Evolutionary conservation across 2,113 vertebrate species (phyloP).

Genomic region (Ptilorrhoa leucosticta): DNA sequence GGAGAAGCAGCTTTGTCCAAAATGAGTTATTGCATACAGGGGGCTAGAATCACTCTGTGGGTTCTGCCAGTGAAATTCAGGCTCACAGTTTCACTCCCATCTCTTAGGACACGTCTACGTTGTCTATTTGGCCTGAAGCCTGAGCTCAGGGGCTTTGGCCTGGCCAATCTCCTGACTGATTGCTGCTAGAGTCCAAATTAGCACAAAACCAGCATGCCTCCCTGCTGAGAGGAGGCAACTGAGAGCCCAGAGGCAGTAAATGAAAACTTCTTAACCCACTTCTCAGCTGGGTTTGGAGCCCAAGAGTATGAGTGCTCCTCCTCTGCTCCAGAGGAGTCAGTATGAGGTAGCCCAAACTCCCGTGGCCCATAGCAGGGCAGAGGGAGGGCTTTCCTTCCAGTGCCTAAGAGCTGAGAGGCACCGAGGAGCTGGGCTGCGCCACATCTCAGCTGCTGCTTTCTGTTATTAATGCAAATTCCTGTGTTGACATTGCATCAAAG

Average conservation of each 20-base stretch:
- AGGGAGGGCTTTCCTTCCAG: background rate
- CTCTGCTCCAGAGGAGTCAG: background rate
- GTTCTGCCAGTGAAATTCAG: background rate
- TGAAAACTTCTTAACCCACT: background rate
- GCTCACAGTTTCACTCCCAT: background rate
- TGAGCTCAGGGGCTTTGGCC: background rate
- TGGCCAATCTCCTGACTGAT: background rate
- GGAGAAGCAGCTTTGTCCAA: background rate
- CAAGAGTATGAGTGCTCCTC: background rate
- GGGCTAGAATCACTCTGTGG: background rate
- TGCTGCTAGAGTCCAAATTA: background rate
- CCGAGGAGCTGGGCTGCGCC: accelerated
- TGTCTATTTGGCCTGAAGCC: slow-evolving; percentile 1
- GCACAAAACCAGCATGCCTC: background rate
- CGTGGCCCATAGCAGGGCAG: background rate
- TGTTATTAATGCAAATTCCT: background rate
- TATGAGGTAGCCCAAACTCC: accelerated
- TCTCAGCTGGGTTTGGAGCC: background rate
- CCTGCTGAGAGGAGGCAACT: background rate
- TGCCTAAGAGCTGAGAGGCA: background rate
- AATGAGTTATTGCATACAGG: background rate
- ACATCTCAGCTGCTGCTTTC: background rate
- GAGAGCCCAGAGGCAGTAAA: background rate
- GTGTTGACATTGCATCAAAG: background rate
- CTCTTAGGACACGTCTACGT: background rate